Evolutionary conservation across 1,140 invertebrate species (phyloP).

Genomic region (Aphis gossypii): DNA sequence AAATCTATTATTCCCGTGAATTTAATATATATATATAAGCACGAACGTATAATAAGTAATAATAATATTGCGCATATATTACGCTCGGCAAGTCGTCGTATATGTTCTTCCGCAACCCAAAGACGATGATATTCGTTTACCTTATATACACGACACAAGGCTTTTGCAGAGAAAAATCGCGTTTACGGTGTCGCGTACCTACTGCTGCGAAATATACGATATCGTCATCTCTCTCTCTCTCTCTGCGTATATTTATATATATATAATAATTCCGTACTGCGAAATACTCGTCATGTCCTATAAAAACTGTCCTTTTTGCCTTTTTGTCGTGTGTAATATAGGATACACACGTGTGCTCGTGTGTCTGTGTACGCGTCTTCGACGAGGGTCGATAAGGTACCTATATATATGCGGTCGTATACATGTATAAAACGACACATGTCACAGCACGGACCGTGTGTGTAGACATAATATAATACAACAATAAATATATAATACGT

Average conservation of each 20-base stretch:
- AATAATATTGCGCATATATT: neutral
- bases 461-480: neutral
- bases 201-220: neutral
- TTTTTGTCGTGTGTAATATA: neutral
- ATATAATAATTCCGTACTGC: neutral
- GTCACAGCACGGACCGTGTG: neutral
- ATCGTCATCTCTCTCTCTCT: neutral
- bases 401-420: neutral
- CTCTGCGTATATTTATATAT: neutral
- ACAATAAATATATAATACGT: conserved; percentile 1
- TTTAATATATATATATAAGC: neutral
- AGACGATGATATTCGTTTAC: neutral
- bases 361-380: neutral
- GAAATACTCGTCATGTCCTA: neutral
- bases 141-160: neutral
- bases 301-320: neutral
- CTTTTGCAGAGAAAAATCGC: neutral
- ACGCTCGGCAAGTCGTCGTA: neutral
- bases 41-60: neutral
- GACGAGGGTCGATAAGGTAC: neutral
- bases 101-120: conserved; percentile 41
- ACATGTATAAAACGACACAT: neutral
- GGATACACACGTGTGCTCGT: neutral
- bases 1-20: neutral
- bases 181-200: neutral